Base-by-base conservation (phyloP, 2,888 invertebrate genomes). In the Balanococcus diminutus region DNA sequence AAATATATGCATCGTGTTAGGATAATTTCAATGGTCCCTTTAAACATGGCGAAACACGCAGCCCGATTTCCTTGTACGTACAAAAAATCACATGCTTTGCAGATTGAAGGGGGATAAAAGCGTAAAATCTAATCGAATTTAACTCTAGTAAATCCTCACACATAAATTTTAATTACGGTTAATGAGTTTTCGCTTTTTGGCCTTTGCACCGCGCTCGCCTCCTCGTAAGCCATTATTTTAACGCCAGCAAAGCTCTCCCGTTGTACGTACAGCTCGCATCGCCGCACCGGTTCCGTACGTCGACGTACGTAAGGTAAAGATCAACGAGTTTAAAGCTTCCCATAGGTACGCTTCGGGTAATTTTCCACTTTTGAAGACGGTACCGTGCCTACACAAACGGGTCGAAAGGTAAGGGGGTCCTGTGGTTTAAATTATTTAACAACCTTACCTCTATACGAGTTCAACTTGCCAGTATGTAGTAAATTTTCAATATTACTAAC, bases 101-200 rank as follows among this genome's bases (percentile, higher is more conserved):
- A 25, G 25, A 61, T 61, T 25, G 61, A 61, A 61, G 61, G 61
- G 9, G 46, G 46, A 46, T 46, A 46, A 46, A 46, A 61, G 61
- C 61, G 25, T 46, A 46, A 46, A 46, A 46, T 46, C 61, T 61
- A 61, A 61, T 61, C 61, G 61, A 61, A 61, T 61, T 61, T 61
- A 61, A 61, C 61, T 61, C 61, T 3, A 14, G 61, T 25, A 61
- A 61, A 61, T 61, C 61, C 72, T 72, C 72, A n/a, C 19, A 72
- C 32, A 72, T 72, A 72, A 72, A 72, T 72, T 72, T 72, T 72
- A 72, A 72, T 72, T 72, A 72, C 72, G 72, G 28, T 72, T 31
- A 72, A 72, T 72, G 72, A 72, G 72, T 72, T 72, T 72, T 72
- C 46, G 46, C 46, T 46, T 46, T 46, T 46, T n/a, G 46, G 46